Evolutionary conservation across 1,140 invertebrate species (phyloP).

Genomic region (Ips nitidus): DNA sequence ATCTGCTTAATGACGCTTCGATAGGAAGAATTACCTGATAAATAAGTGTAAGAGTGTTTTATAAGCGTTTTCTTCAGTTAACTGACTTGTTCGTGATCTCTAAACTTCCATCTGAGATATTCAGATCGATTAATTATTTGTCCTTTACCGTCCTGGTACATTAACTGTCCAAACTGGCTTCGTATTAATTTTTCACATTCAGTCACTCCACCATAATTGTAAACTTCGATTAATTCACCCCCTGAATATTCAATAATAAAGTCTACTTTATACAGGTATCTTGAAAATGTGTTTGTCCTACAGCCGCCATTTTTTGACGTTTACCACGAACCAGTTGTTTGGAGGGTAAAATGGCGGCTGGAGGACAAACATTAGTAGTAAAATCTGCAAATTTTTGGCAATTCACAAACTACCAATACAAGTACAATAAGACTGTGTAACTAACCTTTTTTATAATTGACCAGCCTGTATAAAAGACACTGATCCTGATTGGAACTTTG

Average conservation of each 20-base stretch:
- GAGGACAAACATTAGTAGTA: too few species aligned
- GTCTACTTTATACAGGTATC: too few species aligned
- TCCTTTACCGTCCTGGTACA: conserved; percentile 88
- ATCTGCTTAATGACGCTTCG: conserved; percentile 74
- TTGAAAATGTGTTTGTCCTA: too few species aligned
- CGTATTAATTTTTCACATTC: conserved; percentile 85
- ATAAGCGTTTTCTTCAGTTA: not conserved
- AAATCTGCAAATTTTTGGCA: too few species aligned
- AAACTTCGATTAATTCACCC: conserved; percentile 82
- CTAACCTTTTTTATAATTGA: conserved; percentile 84
- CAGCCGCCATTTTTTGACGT: too few species aligned
- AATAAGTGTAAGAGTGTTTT: not conserved
- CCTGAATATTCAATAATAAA: conserved; percentile 52
- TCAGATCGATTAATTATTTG: conserved; percentile 86
- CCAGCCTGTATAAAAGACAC: conserved; percentile 81
- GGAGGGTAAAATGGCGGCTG: too few species aligned
- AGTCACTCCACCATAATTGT: conserved; percentile 74
- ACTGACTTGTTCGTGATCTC: conserved; percentile 70
- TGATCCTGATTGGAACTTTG: conserved; percentile 82
- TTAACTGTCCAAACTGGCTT: conserved; percentile 84
- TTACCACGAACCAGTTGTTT: too few species aligned
- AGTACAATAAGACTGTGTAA: not conserved
- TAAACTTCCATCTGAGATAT: conserved; percentile 90
- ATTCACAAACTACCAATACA: too few species aligned
- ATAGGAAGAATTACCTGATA: conserved; percentile 72